Percentiles rank a stretch among this genome's conserved stretches.
These are phyloP conservation scores for Tigriopus californicus DNA, from an alignment of 2,888 invertebrate species.

Conservation along the genomic window DNA sequence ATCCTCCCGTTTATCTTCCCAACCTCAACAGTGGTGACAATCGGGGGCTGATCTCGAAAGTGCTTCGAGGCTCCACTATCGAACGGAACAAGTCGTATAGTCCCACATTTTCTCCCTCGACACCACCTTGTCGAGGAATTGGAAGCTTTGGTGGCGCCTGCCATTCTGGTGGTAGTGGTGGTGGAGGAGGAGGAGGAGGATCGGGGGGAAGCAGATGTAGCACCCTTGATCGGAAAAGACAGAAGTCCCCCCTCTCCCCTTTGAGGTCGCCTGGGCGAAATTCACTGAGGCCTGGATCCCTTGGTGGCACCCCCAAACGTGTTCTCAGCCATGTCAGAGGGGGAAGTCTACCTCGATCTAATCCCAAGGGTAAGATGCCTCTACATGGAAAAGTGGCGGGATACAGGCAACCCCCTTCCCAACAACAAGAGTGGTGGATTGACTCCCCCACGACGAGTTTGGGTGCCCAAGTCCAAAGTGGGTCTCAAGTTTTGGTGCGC, in stretches of 20 bases:
- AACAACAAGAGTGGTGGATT: neutral
- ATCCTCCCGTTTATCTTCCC: slow-evolving; percentile 80
- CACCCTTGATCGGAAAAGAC: neutral
- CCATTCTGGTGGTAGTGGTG: no score
- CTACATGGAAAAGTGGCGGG: slow-evolving; percentile 11
- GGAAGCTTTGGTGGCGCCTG: no score
- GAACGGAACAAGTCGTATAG: slow-evolving; percentile 35
- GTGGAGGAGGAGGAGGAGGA: no score
- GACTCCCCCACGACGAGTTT: neutral
- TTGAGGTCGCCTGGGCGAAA: slow-evolving; percentile 26
- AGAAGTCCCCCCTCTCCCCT: neutral
- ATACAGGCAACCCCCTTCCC: slow-evolving; percentile 4
- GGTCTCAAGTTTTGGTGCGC: neutral
- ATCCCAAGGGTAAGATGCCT: slow-evolving; percentile 14
- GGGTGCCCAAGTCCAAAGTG: no score
- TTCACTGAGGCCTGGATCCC: slow-evolving; percentile 15
- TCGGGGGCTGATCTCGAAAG: slow-evolving; percentile 46
- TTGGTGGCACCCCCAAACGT: slow-evolving; percentile 1
- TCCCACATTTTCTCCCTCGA: neutral
- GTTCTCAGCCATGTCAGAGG: neutral
- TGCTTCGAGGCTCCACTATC: slow-evolving; percentile 52
- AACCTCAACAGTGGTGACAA: slow-evolving; percentile 68
- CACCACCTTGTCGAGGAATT: slow-evolving; percentile 9
- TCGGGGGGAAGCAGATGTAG: slow-evolving; percentile 6
- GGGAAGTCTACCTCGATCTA: slow-evolving; percentile 8